Base-by-base conservation (phyloP, 2,113 vertebrate species). In the Thinocorus orbignyianus region DNA sequence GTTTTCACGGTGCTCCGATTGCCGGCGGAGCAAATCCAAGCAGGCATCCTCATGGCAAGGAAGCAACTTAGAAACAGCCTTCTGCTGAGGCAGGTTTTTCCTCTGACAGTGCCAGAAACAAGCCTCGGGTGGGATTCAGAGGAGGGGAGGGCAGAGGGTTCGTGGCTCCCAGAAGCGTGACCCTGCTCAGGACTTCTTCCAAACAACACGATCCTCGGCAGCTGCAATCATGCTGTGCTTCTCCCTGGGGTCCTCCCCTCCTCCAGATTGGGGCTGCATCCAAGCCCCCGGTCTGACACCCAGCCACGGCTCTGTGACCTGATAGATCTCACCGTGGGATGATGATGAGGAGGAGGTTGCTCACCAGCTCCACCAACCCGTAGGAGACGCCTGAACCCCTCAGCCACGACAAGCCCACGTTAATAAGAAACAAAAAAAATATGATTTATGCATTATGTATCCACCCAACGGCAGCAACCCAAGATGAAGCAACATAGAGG, bases 231-330 rank as follows among this genome's bases (percentile, higher is more conserved):
- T 1, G 11, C 82, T 0, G 20, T 42, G 92, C 72, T 94, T 51
- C 48, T 93, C 96, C 88, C 91, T 7, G 35, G 86, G 76, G 88
- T 71, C 72, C 10, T 91, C 33, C 60, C 80, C 94, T 95, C 83
- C 86, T 86, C 92, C 17, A 4, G 41, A 68, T 35, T 23, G 8
- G n/a, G 76, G 79, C 83, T 81, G 82, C 82, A 81, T 78, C 86
- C 82, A 86, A 91, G 69, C 6, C 19, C 6, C 2, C 70, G 54
- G 18, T 6, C 74, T 86, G 81, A 80, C 73, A 58, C n/a, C 15
- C 1, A 12, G 81, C 70, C 81, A 51, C 0, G 12, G 87, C 77
- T 66, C 3, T 1, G 12, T 28, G 77, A 78, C 68, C 83, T 0
- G 0, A 18, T 25, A 77, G 85, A 62, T 46, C 71, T 69, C 2